Evolutionary conservation across 2,888 invertebrate genomes (phyloP).

Genomic region (Nomada flava): DNA sequence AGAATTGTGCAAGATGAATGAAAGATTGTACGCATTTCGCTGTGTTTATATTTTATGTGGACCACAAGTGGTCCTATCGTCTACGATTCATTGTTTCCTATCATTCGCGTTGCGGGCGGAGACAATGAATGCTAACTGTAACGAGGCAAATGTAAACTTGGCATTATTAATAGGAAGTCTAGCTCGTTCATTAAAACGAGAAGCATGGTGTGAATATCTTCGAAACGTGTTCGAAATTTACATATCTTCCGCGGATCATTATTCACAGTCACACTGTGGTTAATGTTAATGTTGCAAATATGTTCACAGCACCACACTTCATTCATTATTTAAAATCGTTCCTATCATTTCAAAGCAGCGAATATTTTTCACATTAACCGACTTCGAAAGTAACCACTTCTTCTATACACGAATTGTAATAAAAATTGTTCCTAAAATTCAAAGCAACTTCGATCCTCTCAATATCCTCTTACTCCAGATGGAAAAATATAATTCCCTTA

Average conservation of each 20-base stretch:
- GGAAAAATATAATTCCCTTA: no score
- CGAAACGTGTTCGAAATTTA: slow-evolving; percentile 39
- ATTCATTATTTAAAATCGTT: background rate
- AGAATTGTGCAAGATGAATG: no score
- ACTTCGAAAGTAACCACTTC: no score
- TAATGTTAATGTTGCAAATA: slow-evolving; percentile 22
- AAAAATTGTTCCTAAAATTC: background rate
- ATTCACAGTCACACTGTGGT: slow-evolving; percentile 33
- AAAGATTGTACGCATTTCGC: no score
- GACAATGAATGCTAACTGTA: slow-evolving; percentile 23
- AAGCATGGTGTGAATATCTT: slow-evolving; percentile 34
- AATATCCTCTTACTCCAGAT: no score
- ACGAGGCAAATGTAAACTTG: slow-evolving; percentile 41
- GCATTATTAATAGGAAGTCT: slow-evolving; percentile 37
- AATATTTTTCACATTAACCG: background rate
- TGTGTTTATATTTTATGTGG: background rate
- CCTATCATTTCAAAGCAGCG: background rate
- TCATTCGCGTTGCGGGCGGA: no score
- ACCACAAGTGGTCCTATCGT: background rate
- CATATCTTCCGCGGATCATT: slow-evolving; percentile 49
- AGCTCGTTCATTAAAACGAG: slow-evolving; percentile 38
- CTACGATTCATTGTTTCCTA: slow-evolving; percentile 27
- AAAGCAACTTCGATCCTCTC: no score
- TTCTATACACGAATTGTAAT: background rate
- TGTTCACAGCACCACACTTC: background rate